phyloP scores from a whole-genome alignment of 2,797 vertebrate genomes.

The Periparus ater region DNA sequence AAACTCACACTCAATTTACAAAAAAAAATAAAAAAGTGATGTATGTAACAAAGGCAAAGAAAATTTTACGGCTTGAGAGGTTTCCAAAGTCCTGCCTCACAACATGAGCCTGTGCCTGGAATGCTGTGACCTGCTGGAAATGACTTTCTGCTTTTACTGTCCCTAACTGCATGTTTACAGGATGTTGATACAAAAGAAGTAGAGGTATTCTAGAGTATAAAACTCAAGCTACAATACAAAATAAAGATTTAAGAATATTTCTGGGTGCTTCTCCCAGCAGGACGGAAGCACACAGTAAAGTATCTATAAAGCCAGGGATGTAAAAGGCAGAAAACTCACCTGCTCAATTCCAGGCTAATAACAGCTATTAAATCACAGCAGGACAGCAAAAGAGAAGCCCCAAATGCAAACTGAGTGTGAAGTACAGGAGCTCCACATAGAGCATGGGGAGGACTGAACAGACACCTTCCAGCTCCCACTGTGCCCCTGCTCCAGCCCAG shows the following conservation, averaged over 20 bases:
- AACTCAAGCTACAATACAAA: not conserved
- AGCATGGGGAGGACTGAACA: not conserved
- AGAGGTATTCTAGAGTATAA: not conserved
- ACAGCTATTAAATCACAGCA: not conserved
- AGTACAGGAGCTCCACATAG: not conserved
- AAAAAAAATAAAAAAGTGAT: not conserved
- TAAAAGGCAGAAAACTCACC: not conserved
- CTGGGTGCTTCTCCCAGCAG: not conserved
- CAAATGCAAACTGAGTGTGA: not conserved
- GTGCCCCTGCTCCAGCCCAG: not conserved
- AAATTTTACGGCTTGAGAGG: not conserved
- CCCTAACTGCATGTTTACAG: not conserved
- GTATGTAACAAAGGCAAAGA: not conserved
- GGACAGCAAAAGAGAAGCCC: not conserved
- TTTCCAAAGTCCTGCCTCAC: not conserved
- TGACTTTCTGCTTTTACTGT: not conserved
- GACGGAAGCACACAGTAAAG: rapidly evolving
- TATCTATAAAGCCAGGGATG: not conserved
- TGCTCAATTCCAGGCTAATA: not conserved
- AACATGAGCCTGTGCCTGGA: not conserved
- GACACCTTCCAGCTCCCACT: not conserved
- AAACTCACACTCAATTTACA: not conserved
- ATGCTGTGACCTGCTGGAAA: not conserved
- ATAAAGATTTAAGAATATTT: not conserved
- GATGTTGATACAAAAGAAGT: not conserved